Evolutionary conservation across 2,888 invertebrate genomes (phyloP).

Genomic region (Caenorhabditis japonica): DNA sequence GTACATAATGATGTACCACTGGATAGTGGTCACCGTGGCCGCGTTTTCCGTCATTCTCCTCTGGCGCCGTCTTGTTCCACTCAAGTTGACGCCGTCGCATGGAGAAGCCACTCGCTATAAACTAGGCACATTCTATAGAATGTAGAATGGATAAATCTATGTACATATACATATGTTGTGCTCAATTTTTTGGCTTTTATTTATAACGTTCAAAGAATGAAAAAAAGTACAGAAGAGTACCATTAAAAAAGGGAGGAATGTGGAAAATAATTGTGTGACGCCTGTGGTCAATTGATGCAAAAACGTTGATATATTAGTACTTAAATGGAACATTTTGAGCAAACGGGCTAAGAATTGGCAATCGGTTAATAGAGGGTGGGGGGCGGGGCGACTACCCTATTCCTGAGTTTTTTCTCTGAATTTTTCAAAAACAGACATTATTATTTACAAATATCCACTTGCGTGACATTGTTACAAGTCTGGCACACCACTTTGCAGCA

Average conservation of each 20-base stretch:
- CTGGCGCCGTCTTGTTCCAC: conserved; percentile 46
- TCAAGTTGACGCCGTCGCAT: conserved; percentile 43
- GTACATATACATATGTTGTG: conserved; percentile 13
- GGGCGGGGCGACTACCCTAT: no score
- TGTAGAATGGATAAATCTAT: conserved; percentile 31
- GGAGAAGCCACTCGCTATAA: conserved; percentile 57
- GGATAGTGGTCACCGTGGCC: conserved; percentile 27
- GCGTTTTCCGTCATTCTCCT: conserved; percentile 35
- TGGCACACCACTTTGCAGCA: conserved; percentile 77
- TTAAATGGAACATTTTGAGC: conserved; percentile 26
- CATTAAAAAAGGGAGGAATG: conserved; percentile 4
- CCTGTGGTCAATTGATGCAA: not conserved
- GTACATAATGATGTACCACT: conserved; percentile 51
- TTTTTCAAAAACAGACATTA: no score
- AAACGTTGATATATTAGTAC: no score
- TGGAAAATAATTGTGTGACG: not conserved
- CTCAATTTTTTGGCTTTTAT: conserved; percentile 23
- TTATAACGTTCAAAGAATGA: no score
- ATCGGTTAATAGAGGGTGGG: not conserved
- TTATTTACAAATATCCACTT: conserved; percentile 75
- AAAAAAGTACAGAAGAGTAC: no score
- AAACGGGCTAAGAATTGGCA: conserved; percentile 48
- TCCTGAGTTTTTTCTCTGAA: no score
- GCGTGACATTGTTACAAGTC: conserved; percentile 72
- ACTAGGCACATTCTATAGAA: conserved; percentile 57